Base-by-base conservation (phyloP, 2,888 invertebrate species). In the Drosophila greeni region DNA sequence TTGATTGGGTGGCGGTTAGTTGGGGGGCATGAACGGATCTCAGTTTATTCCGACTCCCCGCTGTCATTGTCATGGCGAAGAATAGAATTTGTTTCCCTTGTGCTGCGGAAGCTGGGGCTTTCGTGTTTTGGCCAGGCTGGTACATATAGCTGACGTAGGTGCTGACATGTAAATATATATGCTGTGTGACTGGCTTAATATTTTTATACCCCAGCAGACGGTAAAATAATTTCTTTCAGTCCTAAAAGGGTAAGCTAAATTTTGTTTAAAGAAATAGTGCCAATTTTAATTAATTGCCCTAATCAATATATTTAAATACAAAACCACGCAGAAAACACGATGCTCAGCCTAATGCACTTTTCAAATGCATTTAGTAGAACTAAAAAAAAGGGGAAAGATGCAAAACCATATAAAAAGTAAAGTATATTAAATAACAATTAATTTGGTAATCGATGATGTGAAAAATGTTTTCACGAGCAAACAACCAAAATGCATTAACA, bases 401-500 rank as follows among this genome's bases (percentile, higher is more conserved):
- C 9, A 9, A 14, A 52, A 31, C 31, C 61, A 37, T 23, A 47
- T 24, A 49, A 70, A 53, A 70, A 49, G 48, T 36, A 34, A 47
- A 59, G 60, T 67, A 78, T 66, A 76, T 74, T 85, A 77, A 80
- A 74, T 78, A 78, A 65, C 75, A 77, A 81, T 79, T 85, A 74
- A 85, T 85, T 84, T 80, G 66, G 36, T 69, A 48, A 75, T 61
- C 69, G 80, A 72, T 77, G 69, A 83, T 58, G 61, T 70, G 66
- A 43, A 70, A 78, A 84, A 79, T 70, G 39, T 76, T 76, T 64
- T 64, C 74, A 61, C 66, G 42, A 53, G 43, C 60, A 74, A 81
- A 79, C 85, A 85, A 62, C 59, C 39, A 65, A 79, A 83, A 74
- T 74, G 67, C 85, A 85, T 79, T 79, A 85, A 72, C 69, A 74